Conservation (phyloP, 1,140 invertebrate genomes). For the Ganaspis sp. region DNA sequence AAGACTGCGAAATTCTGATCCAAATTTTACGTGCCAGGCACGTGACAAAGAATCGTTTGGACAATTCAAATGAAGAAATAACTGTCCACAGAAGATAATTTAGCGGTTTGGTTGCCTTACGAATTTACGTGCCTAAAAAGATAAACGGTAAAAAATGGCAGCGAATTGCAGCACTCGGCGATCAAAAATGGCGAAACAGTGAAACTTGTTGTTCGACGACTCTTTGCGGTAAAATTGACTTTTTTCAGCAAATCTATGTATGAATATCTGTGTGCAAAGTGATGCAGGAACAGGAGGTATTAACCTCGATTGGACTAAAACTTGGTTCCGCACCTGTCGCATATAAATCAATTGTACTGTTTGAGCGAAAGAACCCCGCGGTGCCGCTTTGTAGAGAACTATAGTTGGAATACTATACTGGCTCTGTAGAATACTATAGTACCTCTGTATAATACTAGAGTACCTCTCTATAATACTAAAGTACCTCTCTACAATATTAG, state of each 20-base stretch:
- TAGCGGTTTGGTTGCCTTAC: not conserved
- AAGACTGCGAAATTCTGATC: too few relatives aligned
- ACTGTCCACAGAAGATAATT: not conserved
- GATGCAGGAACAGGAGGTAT: conserved; percentile 3
- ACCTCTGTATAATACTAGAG: too few relatives aligned
- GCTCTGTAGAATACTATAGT: too few relatives aligned
- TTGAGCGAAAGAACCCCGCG: not conserved
- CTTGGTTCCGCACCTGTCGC: conserved; percentile 44
- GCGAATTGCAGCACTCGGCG: not conserved
- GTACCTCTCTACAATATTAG: too few relatives aligned
- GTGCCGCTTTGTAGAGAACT: not conserved
- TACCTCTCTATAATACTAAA: too few relatives aligned
- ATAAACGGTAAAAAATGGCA: not conserved
- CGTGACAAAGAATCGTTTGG: not conserved
- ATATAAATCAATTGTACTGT: conserved; percentile 50
- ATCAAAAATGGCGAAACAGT: conserved; percentile 49
- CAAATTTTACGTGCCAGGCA: not conserved
- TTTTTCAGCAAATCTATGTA: not conserved
- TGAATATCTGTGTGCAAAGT: not conserved
- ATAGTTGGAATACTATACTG: too few relatives aligned
- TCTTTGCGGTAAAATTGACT: conserved; percentile 15
- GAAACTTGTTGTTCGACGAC: conserved; percentile 50
- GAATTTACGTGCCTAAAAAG: not conserved
- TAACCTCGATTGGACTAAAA: conserved; percentile 24
- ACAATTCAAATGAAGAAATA: conserved; percentile 14